phyloP scores from a whole-genome alignment of 92 coral and sea anemone species.

The Desmophyllum pertusum region DNA sequence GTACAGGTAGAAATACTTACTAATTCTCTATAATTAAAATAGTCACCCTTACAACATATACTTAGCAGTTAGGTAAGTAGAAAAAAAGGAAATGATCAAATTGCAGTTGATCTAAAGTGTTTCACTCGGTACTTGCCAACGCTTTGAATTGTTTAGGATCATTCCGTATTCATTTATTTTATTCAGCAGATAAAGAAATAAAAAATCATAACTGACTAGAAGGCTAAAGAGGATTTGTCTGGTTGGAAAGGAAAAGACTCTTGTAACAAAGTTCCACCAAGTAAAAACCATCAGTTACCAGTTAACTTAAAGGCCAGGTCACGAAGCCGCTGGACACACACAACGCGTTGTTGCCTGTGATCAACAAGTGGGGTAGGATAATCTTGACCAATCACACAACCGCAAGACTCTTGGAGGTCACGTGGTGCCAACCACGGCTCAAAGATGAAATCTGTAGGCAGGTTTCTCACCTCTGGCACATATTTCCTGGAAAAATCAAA shows the following conservation, averaged over 20 bases:
- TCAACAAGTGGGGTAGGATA: slow-evolving; percentile 76
- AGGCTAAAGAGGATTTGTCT: neutral
- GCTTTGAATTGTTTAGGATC: too few species aligned
- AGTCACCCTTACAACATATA: too few species aligned
- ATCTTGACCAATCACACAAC: slow-evolving; percentile 81
- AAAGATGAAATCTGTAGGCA: slow-evolving; percentile 74
- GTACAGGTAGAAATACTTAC: too few species aligned
- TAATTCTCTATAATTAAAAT: too few species aligned
- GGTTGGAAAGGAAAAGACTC: neutral
- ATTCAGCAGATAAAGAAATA: too few species aligned
- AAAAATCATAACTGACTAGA: too few species aligned
- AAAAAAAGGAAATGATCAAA: too few species aligned
- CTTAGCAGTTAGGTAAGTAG: too few species aligned
- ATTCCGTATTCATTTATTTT: too few species aligned
- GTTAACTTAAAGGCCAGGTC: slow-evolving; percentile 41
- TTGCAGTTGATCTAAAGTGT: too few species aligned
- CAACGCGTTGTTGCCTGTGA: slow-evolving; percentile 61
- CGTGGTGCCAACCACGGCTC: slow-evolving; percentile 91
- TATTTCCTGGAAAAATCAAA: slow-evolving; percentile 47
- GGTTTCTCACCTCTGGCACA: slow-evolving; percentile 76
- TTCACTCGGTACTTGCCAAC: too few species aligned
- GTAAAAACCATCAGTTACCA: neutral
- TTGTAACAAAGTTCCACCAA: neutral
- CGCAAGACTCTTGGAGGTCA: slow-evolving; percentile 60
- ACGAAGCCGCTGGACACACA: slow-evolving; percentile 67